These are phyloP conservation scores for Cathartes aura DNA, from an alignment of 2,113 vertebrate genomes.

Conservation along the genomic window DNA sequence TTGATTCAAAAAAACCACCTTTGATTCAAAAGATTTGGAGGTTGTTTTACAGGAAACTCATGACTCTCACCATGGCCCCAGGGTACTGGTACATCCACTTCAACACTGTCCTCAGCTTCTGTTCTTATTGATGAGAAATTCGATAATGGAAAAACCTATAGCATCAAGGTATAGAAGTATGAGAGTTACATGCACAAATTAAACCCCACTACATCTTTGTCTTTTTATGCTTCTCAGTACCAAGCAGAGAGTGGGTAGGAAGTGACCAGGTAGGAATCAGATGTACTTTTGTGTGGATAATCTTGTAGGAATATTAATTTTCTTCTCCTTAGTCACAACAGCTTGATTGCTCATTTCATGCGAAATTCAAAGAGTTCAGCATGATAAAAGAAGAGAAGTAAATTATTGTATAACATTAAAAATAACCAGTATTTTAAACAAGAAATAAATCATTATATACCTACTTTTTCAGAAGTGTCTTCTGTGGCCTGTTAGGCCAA, in stretches of 20 bases:
- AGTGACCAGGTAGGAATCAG: neutral
- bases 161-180: neutral
- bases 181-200: neutral
- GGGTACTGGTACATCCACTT: too few species aligned
- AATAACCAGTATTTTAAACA: neutral
- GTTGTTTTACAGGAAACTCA: neutral
- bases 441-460: neutral
- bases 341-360: neutral
- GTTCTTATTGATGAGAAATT: neutral
- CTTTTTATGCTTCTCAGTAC: neutral
- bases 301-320: neutral
- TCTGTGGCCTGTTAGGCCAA: neutral
- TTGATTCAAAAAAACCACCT: neutral
- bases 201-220: neutral
- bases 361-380: neutral
- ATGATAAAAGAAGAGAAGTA: neutral
- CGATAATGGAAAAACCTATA: neutral
- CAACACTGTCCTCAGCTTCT: neutral
- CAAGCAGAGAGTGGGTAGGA: neutral
- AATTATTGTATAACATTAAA: neutral
- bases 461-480: neutral
- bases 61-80: neutral
- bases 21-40: neutral
- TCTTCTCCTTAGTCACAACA: neutral
- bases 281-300: too few species aligned